phyloP scores from a whole-genome alignment of 2,113 vertebrate genomes.

The Fregetta grallaria region DNA sequence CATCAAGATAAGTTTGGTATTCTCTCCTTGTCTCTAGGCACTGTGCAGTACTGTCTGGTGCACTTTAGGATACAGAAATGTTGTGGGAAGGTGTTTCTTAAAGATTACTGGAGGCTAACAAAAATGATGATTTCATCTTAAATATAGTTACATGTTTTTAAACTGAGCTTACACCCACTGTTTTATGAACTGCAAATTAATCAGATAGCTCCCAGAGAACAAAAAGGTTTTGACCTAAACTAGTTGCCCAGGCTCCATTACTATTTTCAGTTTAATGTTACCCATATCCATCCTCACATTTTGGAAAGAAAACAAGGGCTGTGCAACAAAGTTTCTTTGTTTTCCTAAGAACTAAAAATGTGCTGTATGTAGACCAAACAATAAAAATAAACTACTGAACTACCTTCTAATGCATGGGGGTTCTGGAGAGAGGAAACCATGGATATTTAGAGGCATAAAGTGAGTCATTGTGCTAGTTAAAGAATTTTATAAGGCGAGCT shows the following conservation, averaged over 20 bases:
- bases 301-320: constrained; percentile 72
- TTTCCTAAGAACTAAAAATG: constrained; percentile 74
- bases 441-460: constrained; percentile 80
- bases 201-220: constrained; percentile 64
- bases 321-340: constrained; percentile 80
- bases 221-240: constrained; percentile 72
- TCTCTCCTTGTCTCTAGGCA: constrained; percentile 60
- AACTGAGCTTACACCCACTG: constrained; percentile 56
- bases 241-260: constrained; percentile 63
- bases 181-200: constrained; percentile 67
- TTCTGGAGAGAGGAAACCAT: constrained; percentile 78
- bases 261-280: constrained; percentile 74
- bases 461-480: constrained; percentile 77
- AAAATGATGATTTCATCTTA: constrained; percentile 68
- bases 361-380: constrained; percentile 80
- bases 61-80: constrained; percentile 62
- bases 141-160: constrained; percentile 67
- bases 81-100: constrained; percentile 61
- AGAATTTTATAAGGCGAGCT: constrained; percentile 72
- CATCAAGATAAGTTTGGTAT: constrained; percentile 57
- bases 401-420: constrained; percentile 77
- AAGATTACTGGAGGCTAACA: constrained; percentile 62
- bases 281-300: constrained; percentile 68
- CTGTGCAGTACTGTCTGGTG: constrained; percentile 46
- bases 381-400: constrained; percentile 83